Evolutionary conservation across 2,888 invertebrate genomes (phyloP), one percentile per base, ranked within the genome.

Genomic region (Phortica magna): DNA sequence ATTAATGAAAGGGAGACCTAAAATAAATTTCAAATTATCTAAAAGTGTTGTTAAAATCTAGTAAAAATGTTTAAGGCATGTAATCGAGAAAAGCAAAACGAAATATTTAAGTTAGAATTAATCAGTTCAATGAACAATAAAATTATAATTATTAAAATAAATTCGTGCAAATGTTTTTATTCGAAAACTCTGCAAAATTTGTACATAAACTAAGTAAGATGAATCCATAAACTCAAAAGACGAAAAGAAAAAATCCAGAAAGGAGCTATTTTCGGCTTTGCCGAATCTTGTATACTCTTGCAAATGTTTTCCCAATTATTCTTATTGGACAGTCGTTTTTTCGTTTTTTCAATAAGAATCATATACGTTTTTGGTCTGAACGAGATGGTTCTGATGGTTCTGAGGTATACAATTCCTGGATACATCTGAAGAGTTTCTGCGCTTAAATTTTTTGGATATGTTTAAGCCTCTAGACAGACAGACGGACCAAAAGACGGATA

Each of bases 121-220:
- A 65, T 39, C 65, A 65, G 65, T 65, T 65, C 65, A 65, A 65
- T 65, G 65, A 65, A 65, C 65, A 65, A 31, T 65, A 65, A 65
- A 65, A 65, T 65, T 65, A 65, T 41, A 61, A 61, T 61, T 12
- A 65, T 65, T 31, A 65, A 65, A 39, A 65, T 31, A 31, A 65
- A 39, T 65, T 41, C 65, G 12, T 65, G 65, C 14, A 31, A 65
- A 41, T 65, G 41, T 41, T 61, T 65, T n/a, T 17, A 19, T 17
- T 65, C 14, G 14, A 39, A 31, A 65, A 14, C 14, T 3, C 14
- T 65, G 41, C n/a, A 65, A 65, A 31, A 12, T 39, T 10, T 17
- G 59, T 59, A 59, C n/a, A 59, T 59, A 65, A 17, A 65, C 31
- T 14, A 31, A 65, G 41, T n/a, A 12, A 61, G 17, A 22, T 10